phyloP scores from a whole-genome alignment of 2,113 vertebrate species.

The Rattus rattus region DNA sequence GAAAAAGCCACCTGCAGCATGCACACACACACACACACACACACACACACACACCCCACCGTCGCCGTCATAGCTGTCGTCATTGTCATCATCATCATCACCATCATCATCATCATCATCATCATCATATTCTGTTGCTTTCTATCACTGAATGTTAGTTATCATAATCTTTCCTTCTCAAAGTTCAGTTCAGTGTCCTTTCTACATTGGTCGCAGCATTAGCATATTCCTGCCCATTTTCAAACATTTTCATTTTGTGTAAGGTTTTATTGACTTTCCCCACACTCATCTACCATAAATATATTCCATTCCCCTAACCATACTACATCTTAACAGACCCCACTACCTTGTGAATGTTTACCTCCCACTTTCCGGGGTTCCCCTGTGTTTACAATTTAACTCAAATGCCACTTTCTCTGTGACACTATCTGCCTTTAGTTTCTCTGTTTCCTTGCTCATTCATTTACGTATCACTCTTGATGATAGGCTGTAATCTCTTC shows the following conservation, averaged over 20 bases:
- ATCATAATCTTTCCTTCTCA: neutral
- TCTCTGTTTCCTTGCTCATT: neutral
- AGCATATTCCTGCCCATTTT: neutral
- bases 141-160: neutral
- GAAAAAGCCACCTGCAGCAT: too few relatives aligned
- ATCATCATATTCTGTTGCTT: neutral
- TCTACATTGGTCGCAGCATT: neutral
- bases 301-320: neutral
- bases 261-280: neutral
- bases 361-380: neutral
- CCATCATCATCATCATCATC: too few relatives aligned
- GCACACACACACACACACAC: too few relatives aligned
- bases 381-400: neutral
- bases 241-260: neutral
- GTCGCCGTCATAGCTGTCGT: too few relatives aligned
- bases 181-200: neutral
- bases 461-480: neutral
- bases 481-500: neutral
- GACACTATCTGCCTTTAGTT: neutral
- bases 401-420: neutral
- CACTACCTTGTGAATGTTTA: neutral
- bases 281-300: neutral
- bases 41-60: too few relatives aligned
- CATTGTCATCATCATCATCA: too few relatives aligned
- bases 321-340: neutral